Evolutionary conservation across 92 coral and sea anemone species (phyloP).

Genomic region (Bergia sp.): DNA sequence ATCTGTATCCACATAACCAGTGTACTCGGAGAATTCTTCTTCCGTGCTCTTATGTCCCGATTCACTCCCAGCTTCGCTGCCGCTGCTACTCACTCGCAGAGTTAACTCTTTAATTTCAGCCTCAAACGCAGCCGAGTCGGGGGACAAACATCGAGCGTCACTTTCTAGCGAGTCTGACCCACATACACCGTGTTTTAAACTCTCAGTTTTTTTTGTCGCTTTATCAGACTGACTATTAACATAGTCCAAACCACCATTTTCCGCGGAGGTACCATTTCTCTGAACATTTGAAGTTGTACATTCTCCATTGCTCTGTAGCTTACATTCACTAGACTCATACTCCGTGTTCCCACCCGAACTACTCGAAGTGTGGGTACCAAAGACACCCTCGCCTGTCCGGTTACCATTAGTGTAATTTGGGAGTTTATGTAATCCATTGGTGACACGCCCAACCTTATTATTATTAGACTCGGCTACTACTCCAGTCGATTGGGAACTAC

Average conservation of each 20-base stretch:
- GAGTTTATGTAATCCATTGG: neutral
- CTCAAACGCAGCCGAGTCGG: conserved; percentile 35
- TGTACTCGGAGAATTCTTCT: conserved; percentile 29
- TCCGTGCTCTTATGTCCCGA: conserved; percentile 15
- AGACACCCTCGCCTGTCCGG: neutral
- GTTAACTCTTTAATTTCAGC: conserved; percentile 31
- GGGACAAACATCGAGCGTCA: neutral
- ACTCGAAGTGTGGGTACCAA: neutral
- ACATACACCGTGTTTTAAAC: neutral
- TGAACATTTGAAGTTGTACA: neutral
- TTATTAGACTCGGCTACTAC: neutral
- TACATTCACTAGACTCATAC: neutral
- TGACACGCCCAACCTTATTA: neutral
- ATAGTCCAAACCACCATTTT: neutral
- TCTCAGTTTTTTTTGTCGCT: neutral
- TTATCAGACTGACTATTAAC: neutral
- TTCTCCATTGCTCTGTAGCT: neutral
- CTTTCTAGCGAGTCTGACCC: neutral
- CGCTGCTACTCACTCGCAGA: conserved; percentile 2
- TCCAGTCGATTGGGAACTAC: conserved; percentile 7
- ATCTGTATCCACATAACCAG: conserved; percentile 38
- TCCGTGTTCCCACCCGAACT: neutral
- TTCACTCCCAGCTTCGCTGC: conserved; percentile 39
- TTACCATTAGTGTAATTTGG: neutral
- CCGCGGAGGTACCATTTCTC: neutral